Conservation (phyloP, 2,888 invertebrate genomes). For the Mythimna impura region DNA sequence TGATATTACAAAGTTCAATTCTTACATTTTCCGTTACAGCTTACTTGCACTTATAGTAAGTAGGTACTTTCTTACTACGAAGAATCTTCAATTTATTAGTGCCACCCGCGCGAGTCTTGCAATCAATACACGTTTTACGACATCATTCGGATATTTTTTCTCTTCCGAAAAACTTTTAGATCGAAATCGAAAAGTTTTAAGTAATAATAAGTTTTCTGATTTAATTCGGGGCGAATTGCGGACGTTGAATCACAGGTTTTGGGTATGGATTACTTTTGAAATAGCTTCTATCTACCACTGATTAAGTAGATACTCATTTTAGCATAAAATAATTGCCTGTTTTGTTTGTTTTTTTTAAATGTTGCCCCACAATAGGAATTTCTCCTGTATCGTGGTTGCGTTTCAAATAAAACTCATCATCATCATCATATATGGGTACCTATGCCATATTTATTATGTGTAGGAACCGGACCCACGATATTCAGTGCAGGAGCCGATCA, state of each 20-base stretch:
- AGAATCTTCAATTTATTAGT: slow-evolving; percentile 38
- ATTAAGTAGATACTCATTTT: not conserved
- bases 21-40: slow-evolving; percentile 28
- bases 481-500: too few species aligned
- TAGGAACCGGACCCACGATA: too few species aligned
- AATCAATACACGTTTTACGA: slow-evolving; percentile 44
- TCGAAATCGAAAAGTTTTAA: slow-evolving; percentile 35
- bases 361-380: too few species aligned
- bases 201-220: slow-evolving; percentile 41
- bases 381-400: too few species aligned
- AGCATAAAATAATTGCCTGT: not conserved
- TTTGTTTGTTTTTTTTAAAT: not conserved
- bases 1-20: slow-evolving; percentile 37
- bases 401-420: too few species aligned
- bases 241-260: slow-evolving; percentile 5
- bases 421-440: too few species aligned
- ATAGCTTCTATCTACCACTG: not conserved
- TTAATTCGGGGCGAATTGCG: slow-evolving; percentile 24
- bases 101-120: not conserved
- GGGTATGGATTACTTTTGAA: slow-evolving; percentile 6
- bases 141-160: slow-evolving; percentile 35
- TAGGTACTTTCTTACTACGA: slow-evolving; percentile 6
- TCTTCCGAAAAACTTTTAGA: slow-evolving; percentile 38
- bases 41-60: slow-evolving; percentile 31
- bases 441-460: too few species aligned